phyloP scores from a whole-genome alignment of 2,888 invertebrate genomes.

The Alsophila aescularia region DNA sequence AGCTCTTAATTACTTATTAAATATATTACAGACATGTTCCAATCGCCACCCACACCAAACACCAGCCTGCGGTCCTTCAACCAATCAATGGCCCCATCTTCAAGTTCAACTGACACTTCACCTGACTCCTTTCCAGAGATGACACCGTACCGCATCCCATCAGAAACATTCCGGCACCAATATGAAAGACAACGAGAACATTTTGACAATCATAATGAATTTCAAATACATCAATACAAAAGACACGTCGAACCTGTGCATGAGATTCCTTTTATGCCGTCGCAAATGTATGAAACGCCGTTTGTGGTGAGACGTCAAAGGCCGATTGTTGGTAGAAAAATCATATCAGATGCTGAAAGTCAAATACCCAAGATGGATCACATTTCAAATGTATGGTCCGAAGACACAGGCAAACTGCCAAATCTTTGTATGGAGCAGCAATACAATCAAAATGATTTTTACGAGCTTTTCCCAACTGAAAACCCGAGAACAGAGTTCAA shows the following conservation, averaged over 20 bases:
- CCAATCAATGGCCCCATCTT: slow-evolving; percentile 57
- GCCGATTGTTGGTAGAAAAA: slow-evolving; percentile 67
- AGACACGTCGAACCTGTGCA: not conserved
- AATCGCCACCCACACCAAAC: slow-evolving; percentile 31
- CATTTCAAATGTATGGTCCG: slow-evolving; percentile 25
- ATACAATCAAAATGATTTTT: slow-evolving; percentile 29
- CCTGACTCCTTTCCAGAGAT: slow-evolving; percentile 66
- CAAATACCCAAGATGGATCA: slow-evolving; percentile 32
- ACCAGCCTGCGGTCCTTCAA: slow-evolving; percentile 27
- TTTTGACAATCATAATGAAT: not conserved
- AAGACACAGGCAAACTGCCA: slow-evolving; percentile 43
- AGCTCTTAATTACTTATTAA: not conserved
- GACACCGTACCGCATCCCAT: slow-evolving; percentile 26
- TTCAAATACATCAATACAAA: not conserved
- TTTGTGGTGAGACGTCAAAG: slow-evolving; percentile 45
- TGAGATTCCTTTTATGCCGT: slow-evolving; percentile 38
- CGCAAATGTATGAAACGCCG: slow-evolving; percentile 38
- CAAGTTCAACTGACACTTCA: slow-evolving; percentile 72
- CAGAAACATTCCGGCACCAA: slow-evolving; percentile 9
- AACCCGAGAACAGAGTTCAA: slow-evolving; percentile 49
- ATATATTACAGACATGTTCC: slow-evolving; percentile 50
- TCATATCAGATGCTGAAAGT: slow-evolving; percentile 48
- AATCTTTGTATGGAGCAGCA: slow-evolving; percentile 24
- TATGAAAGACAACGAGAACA: not conserved
- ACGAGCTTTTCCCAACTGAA: slow-evolving; percentile 65